Conservation (phyloP, 2,797 vertebrate species). For the Acanthopagrus latus region DNA sequence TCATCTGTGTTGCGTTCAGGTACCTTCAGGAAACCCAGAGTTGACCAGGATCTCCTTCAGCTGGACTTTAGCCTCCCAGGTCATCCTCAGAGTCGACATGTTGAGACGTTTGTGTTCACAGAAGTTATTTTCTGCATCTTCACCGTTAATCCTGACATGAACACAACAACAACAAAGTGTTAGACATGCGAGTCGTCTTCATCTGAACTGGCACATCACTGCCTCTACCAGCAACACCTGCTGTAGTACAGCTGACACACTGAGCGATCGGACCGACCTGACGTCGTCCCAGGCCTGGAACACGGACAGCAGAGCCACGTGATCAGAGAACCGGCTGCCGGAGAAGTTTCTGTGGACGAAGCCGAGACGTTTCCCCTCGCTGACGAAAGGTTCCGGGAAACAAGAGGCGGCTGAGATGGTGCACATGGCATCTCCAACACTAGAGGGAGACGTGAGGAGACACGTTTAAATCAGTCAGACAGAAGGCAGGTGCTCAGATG, state of each 20-base stretch:
- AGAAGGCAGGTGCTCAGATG: accelerated
- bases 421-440: constrained; percentile 95
- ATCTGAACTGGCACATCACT: too few species aligned
- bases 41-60: constrained; percentile 95
- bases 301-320: constrained; percentile 93
- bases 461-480: accelerated
- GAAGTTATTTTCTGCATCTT: constrained; percentile 93
- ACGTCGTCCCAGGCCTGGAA: constrained; percentile 98
- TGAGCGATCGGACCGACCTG: constrained; percentile 80
- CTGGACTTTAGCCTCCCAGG: constrained; percentile 98
- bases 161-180: background rate
- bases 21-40: constrained; percentile 96
- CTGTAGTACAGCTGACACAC: too few species aligned
- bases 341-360: constrained; percentile 95
- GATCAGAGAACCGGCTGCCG: constrained; percentile 93
- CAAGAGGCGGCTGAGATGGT: constrained; percentile 96
- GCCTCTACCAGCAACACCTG: too few species aligned
- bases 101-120: constrained; percentile 98
- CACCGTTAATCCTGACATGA: constrained; percentile 90
- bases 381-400: constrained; percentile 96
- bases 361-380: constrained; percentile 92
- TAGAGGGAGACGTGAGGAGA: constrained; percentile 65
- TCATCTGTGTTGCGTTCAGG: constrained; percentile 7
- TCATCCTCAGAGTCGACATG: constrained; percentile 97
- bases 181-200: too few species aligned